Base-by-base conservation (phyloP, 2,888 invertebrate genomes). In the Pristionchus arcanus region DNA sequence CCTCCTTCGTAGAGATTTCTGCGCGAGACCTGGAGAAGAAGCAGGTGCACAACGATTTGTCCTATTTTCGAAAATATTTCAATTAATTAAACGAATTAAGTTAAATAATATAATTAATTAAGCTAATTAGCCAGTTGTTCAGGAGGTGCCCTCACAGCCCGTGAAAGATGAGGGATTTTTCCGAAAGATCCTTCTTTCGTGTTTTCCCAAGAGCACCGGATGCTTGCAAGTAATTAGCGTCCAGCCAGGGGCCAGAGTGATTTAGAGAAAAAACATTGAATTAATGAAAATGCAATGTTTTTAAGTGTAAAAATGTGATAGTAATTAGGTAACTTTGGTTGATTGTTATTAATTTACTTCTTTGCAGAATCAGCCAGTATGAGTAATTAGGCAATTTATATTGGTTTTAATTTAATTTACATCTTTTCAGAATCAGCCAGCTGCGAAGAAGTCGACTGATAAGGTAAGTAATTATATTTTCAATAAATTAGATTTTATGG, bases 1-100 rank as follows among this genome's bases (percentile, higher is more conserved):
- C 92, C 2, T 89, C 88, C 25, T 93, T 93, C 74, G 19, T 93
- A 19, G 93, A 93, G 84, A 91, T 91, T 31, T 92, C 92, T 0
- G 92, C 92, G 0, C 91, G 91, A 68, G 92, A 93, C 63, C 81
- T 83, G 81, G 81, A 81, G 84, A 74, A 37, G 37, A 34, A 74
- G 37, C 74, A 74, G 74, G 74, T 31, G 68, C 28, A 63, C 63
- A 63, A 63, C 63, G 63, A 63, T 63, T 63, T n/a, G 25, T 21
- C 63, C 63, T 21, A 63, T 63, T 63, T 63, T 74, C 37, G 37
- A 74, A 74, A 31, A 74, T 34, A 31, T 15, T 5, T 34, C 21
- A 66, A 0, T 63, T 63, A 63, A 63, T 63, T 63, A 7, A 4
- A 7, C 59, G 19, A 63, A 63, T 63, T 63, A n/a, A n/a, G n/a